Evolutionary conservation across 1,140 invertebrate genomes (phyloP).

Genomic region (Lanistes nyassanus): DNA sequence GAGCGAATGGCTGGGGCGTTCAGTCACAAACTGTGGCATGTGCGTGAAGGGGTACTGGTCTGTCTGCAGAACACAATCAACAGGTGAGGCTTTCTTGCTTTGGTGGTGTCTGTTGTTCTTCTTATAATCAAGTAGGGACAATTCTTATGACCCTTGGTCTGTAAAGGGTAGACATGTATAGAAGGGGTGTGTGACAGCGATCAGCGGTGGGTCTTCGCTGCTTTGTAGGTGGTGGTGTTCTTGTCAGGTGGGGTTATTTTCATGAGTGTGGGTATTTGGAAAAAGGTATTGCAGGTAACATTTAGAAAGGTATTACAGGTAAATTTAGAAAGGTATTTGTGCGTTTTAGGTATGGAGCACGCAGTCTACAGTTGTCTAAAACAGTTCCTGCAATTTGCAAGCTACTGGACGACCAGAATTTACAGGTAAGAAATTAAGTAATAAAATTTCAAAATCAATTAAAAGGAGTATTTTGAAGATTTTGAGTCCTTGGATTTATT

Average conservation of each 20-base stretch:
- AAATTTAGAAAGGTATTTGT: no score
- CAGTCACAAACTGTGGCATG: constrained; percentile 86
- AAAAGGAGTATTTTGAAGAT: neutral
- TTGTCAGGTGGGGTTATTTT: no score
- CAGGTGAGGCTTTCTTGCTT: constrained; percentile 73
- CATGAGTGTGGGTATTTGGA: no score
- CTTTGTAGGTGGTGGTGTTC: no score
- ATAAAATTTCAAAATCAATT: neutral
- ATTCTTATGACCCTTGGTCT: no score
- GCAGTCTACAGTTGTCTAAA: constrained; percentile 81
- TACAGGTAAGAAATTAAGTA: constrained; percentile 72
- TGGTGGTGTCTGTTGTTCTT: no score
- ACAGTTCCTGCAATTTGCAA: constrained; percentile 86
- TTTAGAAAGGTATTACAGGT: constrained; percentile 27
- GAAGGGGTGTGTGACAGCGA: no score
- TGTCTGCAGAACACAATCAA: constrained; percentile 84
- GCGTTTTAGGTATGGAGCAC: constrained; percentile 83
- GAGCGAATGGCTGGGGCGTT: constrained; percentile 81
- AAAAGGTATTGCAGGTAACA: no score
- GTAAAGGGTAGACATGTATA: no score
- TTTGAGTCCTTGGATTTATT: neutral
- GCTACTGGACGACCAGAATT: constrained; percentile 88
- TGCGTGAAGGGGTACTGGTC: constrained; percentile 83
- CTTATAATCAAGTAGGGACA: no score
- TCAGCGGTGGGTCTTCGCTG: no score